Base-by-base conservation (phyloP, 2,797 vertebrate genomes). In the Remorina albescens region DNA sequence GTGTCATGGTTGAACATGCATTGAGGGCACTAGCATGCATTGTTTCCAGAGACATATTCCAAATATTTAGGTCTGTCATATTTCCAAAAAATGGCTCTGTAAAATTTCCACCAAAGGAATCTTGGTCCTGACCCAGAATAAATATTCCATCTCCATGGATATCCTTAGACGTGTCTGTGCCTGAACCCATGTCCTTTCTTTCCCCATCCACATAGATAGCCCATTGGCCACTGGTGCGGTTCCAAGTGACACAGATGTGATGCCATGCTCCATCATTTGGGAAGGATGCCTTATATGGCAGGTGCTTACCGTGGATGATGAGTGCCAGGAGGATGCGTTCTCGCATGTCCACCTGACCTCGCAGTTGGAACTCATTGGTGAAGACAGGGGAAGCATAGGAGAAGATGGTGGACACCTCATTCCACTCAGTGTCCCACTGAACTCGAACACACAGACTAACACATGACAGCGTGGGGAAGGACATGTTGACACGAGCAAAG, bases 41-140 rank as follows among this genome's bases (percentile, higher is more conserved):
- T 0, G 16, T 3, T 7, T 93, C 68, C 65, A 98, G 90, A 11
- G 81, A 90, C 1, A 4, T 83, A 67, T 80, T 90, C 97, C 97
- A 97, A 32, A 97, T 26, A 34, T 95, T 94, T 54, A 98, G 49
- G 57, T 95, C 95, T 0, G 96, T 97, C 73, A 99, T 91, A 81
- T 96, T 97, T 60, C 97, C 96, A 36, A 95, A 94, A 85, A 98
- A 98, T 15, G 98, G 95, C 67, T 98, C 97, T 0, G 94, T 95
- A 87, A 98, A 98, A 82, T 95, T 94, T 19, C 97, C 97, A 0
- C 97, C 97, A 55, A 96, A 94, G 0, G 96, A 95, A 73, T 98
- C 97, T 70, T 98, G 97, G 67, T 98, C 97, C 80, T 98, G 97
- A 3, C 97, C 97, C 25, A 97, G 84, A n/a, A 97, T 96, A 37